Evolutionary conservation across 2,888 invertebrate genomes (phyloP), one percentile per base, ranked within the genome.

Genomic region (Julus scandinavius): DNA sequence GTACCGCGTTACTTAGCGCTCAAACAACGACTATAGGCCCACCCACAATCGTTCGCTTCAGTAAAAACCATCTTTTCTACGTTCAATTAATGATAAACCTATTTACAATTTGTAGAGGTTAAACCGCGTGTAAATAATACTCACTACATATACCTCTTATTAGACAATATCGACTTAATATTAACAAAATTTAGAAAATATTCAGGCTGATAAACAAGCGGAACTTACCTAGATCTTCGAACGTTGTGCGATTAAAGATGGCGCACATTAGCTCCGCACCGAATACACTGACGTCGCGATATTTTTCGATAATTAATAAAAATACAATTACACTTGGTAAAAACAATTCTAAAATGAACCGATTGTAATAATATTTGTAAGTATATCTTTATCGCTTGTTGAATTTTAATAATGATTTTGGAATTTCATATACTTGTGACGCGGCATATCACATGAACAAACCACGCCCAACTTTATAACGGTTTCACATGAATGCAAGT

Each of bases 401-500:
- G n/a, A 63, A 20, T 17, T 63, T 63, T 63, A n/a, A 20, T 13
- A 13, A 54, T 54, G 13, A 54, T 72, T 29, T 29, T 4, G 29
- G 6, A 80, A 0, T 29, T 29, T 80, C 80, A 38, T 38, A 11
- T 11, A 54, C 13, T 38, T 2, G 38, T 80, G 80, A 38, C 80
- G 80, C 11, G 20, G 20, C 29, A 80, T 7, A 29, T 2, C 13
- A 29, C 13, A 4, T 11, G 29, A 80, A 38, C 80, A 80, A 13
- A 80, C 80, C 80, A 80, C 80, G 80, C 80, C 80, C 80, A 80
- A 38, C 29, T n/a, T n/a, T n/a, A 3, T 80, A 63, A 63, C 63
- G 80, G 80, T 29, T 13, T 38, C 54, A 54, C 2, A 1, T 9
- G 3, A 11, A 13, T 17, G 54, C 11, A 54, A 2, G 6, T 45